These are phyloP conservation scores for Tamias sibiricus DNA, from an alignment of 2,113 vertebrate genomes.

Conservation along the genomic window DNA sequence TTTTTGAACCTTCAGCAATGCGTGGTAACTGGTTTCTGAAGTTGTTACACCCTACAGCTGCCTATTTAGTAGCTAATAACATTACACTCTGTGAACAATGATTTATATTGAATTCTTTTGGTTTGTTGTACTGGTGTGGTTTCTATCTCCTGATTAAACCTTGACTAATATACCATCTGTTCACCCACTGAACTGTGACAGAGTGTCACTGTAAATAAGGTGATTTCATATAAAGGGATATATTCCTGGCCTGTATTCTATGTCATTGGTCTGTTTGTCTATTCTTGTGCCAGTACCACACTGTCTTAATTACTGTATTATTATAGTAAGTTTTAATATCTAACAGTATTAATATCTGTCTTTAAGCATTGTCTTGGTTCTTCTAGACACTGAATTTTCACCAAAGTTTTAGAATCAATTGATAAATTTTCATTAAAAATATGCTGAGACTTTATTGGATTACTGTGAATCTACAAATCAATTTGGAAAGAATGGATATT, in stretches of 20 bases:
- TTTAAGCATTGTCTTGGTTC: neutral
- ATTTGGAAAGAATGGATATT: neutral
- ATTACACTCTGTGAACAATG: neutral
- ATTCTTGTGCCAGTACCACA: neutral
- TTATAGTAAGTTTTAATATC: neutral
- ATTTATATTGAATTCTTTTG: conserved; percentile 49
- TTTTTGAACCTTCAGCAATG: neutral
- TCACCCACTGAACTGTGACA: neutral
- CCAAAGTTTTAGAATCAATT: conserved; percentile 20
- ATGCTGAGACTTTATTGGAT: neutral
- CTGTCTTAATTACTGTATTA: conserved; percentile 3
- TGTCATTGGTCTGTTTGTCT: neutral
- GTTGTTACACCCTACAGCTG: neutral
- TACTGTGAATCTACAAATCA: neutral
- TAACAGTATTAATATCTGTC: neutral
- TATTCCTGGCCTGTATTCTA: neutral
- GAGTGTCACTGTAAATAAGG: neutral
- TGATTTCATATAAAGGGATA: neutral
- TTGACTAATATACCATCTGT: neutral
- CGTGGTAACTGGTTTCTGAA: neutral
- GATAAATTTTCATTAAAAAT: neutral
- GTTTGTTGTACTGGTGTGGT: conserved; percentile 31
- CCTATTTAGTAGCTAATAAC: neutral
- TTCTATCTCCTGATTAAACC: neutral
- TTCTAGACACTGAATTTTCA: neutral